Evolutionary conservation across 1,140 invertebrate species (phyloP).

Genomic region (Nautilus pompilius): DNA sequence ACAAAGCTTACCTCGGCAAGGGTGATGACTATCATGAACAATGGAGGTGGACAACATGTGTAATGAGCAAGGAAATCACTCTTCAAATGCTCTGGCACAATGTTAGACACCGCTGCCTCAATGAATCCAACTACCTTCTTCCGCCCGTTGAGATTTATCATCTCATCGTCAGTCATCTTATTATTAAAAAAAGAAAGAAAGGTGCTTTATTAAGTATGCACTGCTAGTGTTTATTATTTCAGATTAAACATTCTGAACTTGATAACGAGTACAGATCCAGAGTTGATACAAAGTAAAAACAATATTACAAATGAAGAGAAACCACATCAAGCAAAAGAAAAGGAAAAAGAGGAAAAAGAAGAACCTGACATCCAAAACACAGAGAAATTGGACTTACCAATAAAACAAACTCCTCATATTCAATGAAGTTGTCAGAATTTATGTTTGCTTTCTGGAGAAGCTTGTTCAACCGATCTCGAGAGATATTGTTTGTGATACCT

Average conservation of each 20-base stretch:
- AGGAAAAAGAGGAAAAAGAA: not conserved
- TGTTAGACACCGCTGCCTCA: constrained; percentile 34
- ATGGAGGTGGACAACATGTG: constrained; percentile 90
- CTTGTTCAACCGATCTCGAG: constrained; percentile 20
- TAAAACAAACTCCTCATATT: constrained; percentile 30
- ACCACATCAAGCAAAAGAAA: not conserved
- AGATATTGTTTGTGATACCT: constrained; percentile 29
- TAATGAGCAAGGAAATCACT: constrained; percentile 72
- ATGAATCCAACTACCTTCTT: constrained; percentile 25
- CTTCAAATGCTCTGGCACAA: constrained; percentile 32
- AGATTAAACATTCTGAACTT: not conserved
- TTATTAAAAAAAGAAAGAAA: constrained; percentile 6
- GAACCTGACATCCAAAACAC: not conserved
- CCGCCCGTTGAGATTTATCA: constrained; percentile 22
- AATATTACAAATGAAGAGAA: not conserved
- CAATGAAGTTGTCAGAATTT: constrained; percentile 26
- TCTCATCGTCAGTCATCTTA: constrained; percentile 36
- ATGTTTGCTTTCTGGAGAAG: constrained; percentile 26
- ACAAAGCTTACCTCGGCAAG: constrained; percentile 76
- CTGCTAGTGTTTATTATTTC: not conserved
- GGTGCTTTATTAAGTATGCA: not conserved
- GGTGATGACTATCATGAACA: constrained; percentile 92
- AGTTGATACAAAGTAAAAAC: not conserved
- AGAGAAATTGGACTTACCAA: constrained; percentile 22
- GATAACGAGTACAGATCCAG: not conserved